Evolutionary conservation across 2,113 vertebrate species (phyloP), one percentile per base, ranked within the genome.

Genomic region (Myiopsitta monachus): DNA sequence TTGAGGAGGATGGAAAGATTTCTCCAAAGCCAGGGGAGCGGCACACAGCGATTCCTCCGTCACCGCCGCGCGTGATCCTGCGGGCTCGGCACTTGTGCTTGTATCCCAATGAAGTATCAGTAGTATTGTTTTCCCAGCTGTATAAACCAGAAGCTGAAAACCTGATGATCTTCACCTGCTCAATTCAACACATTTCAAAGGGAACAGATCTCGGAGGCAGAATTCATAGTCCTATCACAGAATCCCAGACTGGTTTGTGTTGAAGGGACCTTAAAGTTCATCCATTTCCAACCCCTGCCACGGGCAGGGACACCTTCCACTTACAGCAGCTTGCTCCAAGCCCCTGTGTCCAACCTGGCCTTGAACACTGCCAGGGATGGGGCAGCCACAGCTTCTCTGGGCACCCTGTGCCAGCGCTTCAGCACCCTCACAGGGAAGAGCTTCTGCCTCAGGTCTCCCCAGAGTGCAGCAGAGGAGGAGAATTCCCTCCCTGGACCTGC

Each of bases 51-150:
- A 19, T 5, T 36, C 47, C 41, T 18, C 19, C 0, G 10, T 1
- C 68, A 1, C 27, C 2, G 55, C 39, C 9, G 1, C 4, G 27
- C 1, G 0, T 9, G 14, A 3, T 0, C 1, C 52, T 2, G 30
- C 4, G 0, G 44, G 68, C 66, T 28, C 13, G 1, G 28, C 1
- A 7, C 44, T 61, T 7, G 3, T 5, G 1, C 68, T 46, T 5
- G 59, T 2, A 47, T 54, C 66, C 36, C 11, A 30, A 30, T 31
- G n/a, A 9, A 49, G 21, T 57, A 27, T 1, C 74, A 10, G 18
- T 0, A 12, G 67, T 18, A 2, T 3, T 7, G n/a, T 41, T 74
- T 18, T 8, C 43, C 15, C 76, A 16, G 43, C 13, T 46, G 17
- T 30, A 51, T 2, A 23, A 3, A 28, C 18, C 3, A 44, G 47